phyloP scores from a whole-genome alignment of 2,113 vertebrate species.

The Salvator merianae region DNA sequence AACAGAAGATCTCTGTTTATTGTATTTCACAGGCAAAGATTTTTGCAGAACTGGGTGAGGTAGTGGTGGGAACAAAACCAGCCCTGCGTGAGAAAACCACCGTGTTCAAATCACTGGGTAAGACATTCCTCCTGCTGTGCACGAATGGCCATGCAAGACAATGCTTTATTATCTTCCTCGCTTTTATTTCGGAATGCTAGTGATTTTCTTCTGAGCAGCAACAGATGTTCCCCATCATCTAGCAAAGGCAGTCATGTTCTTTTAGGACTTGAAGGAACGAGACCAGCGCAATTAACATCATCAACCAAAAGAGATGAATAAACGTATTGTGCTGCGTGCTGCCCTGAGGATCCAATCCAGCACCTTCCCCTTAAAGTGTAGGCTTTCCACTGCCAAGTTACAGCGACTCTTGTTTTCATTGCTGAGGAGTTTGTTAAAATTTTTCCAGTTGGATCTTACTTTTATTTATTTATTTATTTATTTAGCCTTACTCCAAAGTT shows the following conservation, averaged over 20 bases:
- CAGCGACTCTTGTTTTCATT: too few relatives aligned
- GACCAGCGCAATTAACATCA: background rate
- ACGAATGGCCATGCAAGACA: constrained; percentile 34
- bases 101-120: constrained; percentile 95
- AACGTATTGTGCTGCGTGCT: background rate
- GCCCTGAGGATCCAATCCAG: background rate
- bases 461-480: too few relatives aligned
- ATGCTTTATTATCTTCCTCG: constrained; percentile 42
- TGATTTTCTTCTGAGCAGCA: constrained; percentile 18
- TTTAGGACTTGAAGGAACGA: background rate
- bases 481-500: too few relatives aligned
- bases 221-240: background rate
- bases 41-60: constrained; percentile 93
- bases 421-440: too few relatives aligned
- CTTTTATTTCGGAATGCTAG: constrained; percentile 44
- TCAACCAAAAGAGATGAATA: background rate
- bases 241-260: constrained; percentile 10
- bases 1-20: constrained; percentile 1
- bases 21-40: constrained; percentile 80
- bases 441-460: too few relatives aligned
- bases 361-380: too few relatives aligned
- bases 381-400: too few relatives aligned
- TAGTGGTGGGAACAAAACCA: constrained; percentile 84
- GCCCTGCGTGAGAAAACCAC: constrained; percentile 89
- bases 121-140: constrained; percentile 52